These are phyloP conservation scores for Caenorhabditis latens DNA, from an alignment of 1,140 invertebrate genomes.

Conservation along the genomic window DNA sequence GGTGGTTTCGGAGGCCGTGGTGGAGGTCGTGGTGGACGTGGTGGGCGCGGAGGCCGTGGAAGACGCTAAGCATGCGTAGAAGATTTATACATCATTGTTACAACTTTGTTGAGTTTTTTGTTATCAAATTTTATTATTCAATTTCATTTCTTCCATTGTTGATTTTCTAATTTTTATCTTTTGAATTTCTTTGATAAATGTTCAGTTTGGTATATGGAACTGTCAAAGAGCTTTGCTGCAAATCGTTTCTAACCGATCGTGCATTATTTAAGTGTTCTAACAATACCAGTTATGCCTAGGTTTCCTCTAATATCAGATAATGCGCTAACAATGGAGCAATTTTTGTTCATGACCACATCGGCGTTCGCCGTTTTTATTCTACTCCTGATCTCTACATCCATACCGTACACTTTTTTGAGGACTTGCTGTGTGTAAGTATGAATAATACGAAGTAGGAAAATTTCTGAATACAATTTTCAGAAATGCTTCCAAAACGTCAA, in stretches of 20 bases:
- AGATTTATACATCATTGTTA: background rate
- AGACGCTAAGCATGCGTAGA: background rate
- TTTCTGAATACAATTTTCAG: background rate
- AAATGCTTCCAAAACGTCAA: slow-evolving; percentile 39
- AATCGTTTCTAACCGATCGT: slow-evolving; percentile 34
- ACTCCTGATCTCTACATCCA: slow-evolving; percentile 61
- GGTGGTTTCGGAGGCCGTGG: slow-evolving; percentile 43
- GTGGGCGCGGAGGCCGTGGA: slow-evolving; percentile 36
- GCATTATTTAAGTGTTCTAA: background rate
- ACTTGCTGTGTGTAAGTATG: slow-evolving; percentile 35
- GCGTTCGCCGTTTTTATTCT: slow-evolving; percentile 58
- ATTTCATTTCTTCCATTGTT: background rate
- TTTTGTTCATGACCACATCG: slow-evolving; percentile 36
- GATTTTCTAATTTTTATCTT: background rate
- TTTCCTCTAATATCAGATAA: background rate
- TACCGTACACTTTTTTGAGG: slow-evolving; percentile 65
- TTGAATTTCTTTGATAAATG: background rate
- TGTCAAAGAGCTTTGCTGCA: background rate
- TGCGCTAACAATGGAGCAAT: slow-evolving; percentile 28
- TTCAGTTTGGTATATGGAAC: background rate
- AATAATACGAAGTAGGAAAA: background rate
- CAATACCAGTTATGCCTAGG: background rate
- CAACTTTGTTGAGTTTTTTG: slow-evolving; percentile 40
- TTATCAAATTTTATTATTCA: background rate
- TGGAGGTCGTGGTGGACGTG: slow-evolving; percentile 17